Conservation (phyloP, 2,888 invertebrate species). For the Panzeria rudis region DNA sequence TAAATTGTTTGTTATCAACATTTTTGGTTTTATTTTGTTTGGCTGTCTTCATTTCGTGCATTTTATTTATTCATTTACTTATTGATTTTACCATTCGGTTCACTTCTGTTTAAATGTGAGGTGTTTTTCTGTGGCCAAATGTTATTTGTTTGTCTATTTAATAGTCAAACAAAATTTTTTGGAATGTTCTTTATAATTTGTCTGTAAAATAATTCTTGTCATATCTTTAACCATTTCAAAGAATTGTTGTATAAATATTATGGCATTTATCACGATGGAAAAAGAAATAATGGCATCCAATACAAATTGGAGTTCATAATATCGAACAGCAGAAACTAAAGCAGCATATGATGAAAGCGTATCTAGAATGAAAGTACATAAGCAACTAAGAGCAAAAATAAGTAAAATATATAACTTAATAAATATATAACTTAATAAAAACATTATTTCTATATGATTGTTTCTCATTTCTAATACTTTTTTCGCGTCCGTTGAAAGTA, state of each 20-base stretch:
- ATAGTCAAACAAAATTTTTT: too few relatives aligned
- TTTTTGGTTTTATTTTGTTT: neutral
- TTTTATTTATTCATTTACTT: conserved; percentile 1
- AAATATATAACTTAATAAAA: too few relatives aligned
- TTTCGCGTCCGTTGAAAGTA: too few relatives aligned
- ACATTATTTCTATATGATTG: too few relatives aligned
- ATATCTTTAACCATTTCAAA: neutral
- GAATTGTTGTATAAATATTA: neutral
- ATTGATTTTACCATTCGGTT: neutral
- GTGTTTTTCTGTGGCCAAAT: neutral
- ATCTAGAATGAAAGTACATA: too few relatives aligned
- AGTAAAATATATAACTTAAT: too few relatives aligned
- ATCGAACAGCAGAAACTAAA: too few relatives aligned
- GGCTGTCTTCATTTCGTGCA: neutral
- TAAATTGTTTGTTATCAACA: neutral
- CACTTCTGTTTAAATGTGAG: neutral
- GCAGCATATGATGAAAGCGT: too few relatives aligned
- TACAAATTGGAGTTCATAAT: neutral
- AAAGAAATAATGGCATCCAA: neutral
- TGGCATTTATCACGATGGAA: neutral
- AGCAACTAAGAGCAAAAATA: too few relatives aligned
- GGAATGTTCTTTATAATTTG: too few relatives aligned
- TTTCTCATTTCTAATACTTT: too few relatives aligned
- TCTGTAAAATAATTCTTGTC: neutral
- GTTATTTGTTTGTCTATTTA: too few relatives aligned